A percentile compares a stretch with the other conserved stretches of the same genome.
Conservation (phyloP, 2,888 invertebrate genomes). For the Creontiades dilutus region DNA sequence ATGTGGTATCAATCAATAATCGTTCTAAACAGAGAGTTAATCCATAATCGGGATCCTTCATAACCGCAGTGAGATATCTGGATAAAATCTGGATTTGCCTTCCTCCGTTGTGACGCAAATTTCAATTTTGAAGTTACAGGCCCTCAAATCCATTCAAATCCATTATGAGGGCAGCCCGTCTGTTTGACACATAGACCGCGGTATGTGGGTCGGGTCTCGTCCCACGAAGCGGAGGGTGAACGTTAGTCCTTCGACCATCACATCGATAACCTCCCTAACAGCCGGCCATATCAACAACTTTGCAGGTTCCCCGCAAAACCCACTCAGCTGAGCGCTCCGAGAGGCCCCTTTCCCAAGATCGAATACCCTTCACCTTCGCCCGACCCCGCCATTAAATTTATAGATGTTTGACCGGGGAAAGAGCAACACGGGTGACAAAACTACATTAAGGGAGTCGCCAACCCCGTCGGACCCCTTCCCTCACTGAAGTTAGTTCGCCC, state of each 20-base stretch:
- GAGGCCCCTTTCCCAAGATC: background rate
- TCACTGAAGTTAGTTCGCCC: slow-evolving; percentile 3
- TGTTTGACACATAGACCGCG: background rate
- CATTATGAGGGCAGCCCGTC: background rate
- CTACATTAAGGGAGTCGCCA: slow-evolving; percentile 44
- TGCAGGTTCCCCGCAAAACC: slow-evolving; percentile 37
- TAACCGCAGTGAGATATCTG: too few species aligned
- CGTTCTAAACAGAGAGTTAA: too few species aligned
- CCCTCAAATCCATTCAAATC: too few species aligned
- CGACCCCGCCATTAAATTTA: slow-evolving; percentile 40
- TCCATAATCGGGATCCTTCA: too few species aligned
- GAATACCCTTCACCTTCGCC: slow-evolving; percentile 41
- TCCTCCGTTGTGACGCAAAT: too few species aligned
- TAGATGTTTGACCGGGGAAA: slow-evolving; percentile 50
- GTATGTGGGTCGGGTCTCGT: background rate
- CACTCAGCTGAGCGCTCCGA: background rate
- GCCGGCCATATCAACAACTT: slow-evolving; percentile 44
- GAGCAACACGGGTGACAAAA: slow-evolving; percentile 53
- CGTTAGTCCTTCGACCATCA: background rate
- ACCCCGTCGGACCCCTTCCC: background rate
- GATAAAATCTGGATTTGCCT: too few species aligned
- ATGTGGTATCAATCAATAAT: too few species aligned
- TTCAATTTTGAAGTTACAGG: too few species aligned
- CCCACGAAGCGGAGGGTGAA: background rate
- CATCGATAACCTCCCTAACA: background rate